Evolutionary conservation across 2,113 vertebrate genomes (phyloP).

Genomic region (Mesocricetus auratus): DNA sequence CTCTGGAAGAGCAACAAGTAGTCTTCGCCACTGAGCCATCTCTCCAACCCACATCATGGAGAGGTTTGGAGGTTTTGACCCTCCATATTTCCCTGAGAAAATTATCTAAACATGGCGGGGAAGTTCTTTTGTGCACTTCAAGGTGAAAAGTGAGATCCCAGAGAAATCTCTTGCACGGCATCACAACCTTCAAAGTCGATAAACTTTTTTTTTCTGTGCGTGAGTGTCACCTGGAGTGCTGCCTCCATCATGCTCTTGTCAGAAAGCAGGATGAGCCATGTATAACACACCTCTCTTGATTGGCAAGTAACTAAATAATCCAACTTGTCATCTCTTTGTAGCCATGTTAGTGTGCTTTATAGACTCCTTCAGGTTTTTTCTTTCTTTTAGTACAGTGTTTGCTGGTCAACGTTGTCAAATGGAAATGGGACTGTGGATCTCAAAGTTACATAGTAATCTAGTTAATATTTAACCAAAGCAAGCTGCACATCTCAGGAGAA

Average conservation of each 20-base stretch:
- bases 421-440: not conserved
- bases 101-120: not conserved
- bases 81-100: not conserved
- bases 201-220: not conserved
- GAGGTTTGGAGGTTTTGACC: too few species aligned
- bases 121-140: slow-evolving; percentile 28
- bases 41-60: not conserved
- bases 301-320: not conserved
- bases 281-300: not conserved
- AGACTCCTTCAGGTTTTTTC: not conserved
- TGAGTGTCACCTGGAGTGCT: not conserved
- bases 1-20: not conserved
- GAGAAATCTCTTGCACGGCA: not conserved
- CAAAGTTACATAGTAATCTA: not conserved
- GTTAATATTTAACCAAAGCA: slow-evolving; percentile 29
- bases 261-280: not conserved
- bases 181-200: not conserved
- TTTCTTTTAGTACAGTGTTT: not conserved
- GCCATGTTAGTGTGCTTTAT: not conserved
- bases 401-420: not conserved
- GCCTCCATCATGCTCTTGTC: not conserved
- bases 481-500: not conserved
- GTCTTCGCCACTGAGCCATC: not conserved
- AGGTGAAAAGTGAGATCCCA: not conserved
- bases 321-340: not conserved